These are phyloP conservation scores for Apaloderma vittatum DNA, from an alignment of 2,113 vertebrate species.

Conservation along the genomic window DNA sequence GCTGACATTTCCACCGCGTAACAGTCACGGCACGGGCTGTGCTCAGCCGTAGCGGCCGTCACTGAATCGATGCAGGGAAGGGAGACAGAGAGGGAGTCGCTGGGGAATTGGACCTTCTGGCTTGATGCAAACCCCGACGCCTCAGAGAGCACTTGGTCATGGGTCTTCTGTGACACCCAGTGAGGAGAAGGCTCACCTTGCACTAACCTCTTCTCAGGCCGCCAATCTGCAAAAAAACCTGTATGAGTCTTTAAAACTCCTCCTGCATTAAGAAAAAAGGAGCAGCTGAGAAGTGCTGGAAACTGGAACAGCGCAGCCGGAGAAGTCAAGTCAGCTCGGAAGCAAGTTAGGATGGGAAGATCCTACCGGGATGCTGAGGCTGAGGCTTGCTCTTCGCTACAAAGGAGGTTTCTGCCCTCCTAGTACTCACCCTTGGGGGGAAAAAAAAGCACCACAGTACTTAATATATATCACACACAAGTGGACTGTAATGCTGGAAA, in stretches of 20 bases:
- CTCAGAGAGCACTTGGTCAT: neutral
- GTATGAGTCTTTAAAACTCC: neutral
- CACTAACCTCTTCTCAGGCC: neutral
- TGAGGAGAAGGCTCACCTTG: neutral
- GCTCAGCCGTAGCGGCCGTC: neutral
- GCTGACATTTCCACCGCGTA: neutral
- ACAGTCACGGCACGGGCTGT: neutral
- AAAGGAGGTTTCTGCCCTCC: neutral
- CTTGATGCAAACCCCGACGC: neutral
- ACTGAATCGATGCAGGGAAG: neutral
- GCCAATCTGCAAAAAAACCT: neutral
- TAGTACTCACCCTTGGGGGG: neutral
- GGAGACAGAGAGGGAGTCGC: neutral
- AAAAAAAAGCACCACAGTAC: neutral
- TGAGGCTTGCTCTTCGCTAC: neutral
- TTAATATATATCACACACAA: neutral
- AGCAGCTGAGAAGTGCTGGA: neutral
- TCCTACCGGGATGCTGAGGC: rapidly evolving
- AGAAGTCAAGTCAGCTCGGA: neutral
- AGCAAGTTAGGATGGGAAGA: neutral
- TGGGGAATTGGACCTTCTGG: neutral
- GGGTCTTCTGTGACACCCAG: neutral
- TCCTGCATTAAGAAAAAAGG: neutral
- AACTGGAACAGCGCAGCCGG: neutral
- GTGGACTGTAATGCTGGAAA: neutral